phyloP scores from a whole-genome alignment of 2,888 invertebrate species.

The Blastobasis lacticolella region DNA sequence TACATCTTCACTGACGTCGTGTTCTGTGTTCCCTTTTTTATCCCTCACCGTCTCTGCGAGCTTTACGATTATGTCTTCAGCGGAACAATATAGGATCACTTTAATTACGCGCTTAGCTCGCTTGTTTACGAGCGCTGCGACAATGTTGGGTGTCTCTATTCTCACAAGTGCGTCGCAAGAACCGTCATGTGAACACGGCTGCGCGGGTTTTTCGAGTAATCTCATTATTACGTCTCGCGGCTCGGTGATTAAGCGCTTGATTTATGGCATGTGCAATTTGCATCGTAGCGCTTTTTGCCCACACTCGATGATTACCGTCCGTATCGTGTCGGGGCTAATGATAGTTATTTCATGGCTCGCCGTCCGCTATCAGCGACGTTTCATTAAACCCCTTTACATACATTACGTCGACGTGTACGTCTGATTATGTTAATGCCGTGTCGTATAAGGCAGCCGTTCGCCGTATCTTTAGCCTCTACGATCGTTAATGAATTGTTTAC shows the following conservation, averaged over 20 bases:
- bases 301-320: conserved; percentile 67
- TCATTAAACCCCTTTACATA: conserved; percentile 67
- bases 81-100: conserved; percentile 10
- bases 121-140: conserved; percentile 14
- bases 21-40: conserved; percentile 35
- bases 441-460: conserved; percentile 46
- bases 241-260: conserved; percentile 69
- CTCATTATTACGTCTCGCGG: conserved; percentile 62
- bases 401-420: conserved; percentile 66
- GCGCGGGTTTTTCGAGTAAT: conserved; percentile 66
- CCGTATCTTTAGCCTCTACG: conserved; percentile 44
- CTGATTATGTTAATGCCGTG: conserved; percentile 63
- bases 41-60: conserved; percentile 18
- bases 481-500: conserved; percentile 61
- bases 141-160: conserved; percentile 35
- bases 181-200: conserved; percentile 32
- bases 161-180: conserved; percentile 27
- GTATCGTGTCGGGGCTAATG: conserved; percentile 71
- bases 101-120: conserved; percentile 5
- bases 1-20: conserved; percentile 47
- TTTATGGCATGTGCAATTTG: conserved; percentile 71
- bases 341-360: conserved; percentile 70
- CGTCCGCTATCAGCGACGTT: conserved; percentile 64
- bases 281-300: conserved; percentile 66
- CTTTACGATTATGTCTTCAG: conserved; percentile 20